These are phyloP conservation scores for Philotrypesis tridentata DNA, from an alignment of 1,140 invertebrate species.

Conservation along the genomic window DNA sequence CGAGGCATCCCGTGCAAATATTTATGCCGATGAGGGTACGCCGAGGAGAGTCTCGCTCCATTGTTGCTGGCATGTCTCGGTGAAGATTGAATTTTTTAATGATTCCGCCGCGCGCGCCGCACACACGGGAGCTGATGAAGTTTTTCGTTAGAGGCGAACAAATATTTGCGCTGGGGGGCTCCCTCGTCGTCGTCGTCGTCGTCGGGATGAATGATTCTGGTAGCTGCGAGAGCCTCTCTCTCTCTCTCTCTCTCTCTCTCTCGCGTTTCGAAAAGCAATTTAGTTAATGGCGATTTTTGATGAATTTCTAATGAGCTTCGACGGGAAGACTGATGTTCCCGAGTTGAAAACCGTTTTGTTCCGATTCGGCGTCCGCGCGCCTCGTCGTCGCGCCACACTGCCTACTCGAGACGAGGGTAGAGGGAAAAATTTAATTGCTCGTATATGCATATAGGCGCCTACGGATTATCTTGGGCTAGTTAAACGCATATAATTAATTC, in stretches of 20 bases:
- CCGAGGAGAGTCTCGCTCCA: not conserved
- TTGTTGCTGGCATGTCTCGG: not conserved
- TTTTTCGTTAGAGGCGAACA: not conserved
- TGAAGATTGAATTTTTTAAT: slow-evolving; percentile 24
- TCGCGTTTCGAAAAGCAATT: not conserved
- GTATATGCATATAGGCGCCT: no score
- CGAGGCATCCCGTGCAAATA: not conserved
- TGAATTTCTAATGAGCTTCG: not conserved
- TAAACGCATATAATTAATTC: not conserved
- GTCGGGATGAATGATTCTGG: not conserved
- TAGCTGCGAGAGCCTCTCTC: not conserved
- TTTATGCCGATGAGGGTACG: not conserved
- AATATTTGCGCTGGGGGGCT: not conserved
- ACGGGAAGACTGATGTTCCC: not conserved
- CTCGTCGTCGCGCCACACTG: no score
- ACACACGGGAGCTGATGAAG: not conserved
- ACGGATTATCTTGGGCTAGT: not conserved
- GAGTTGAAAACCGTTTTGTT: not conserved
- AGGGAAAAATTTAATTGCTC: not conserved
- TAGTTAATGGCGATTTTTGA: not conserved
- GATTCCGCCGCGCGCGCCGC: no score
- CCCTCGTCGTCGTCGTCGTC: no score
- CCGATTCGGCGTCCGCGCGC: not conserved
- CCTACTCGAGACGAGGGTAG: not conserved
- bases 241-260: no score